Conservation (phyloP, 2,888 invertebrate species). For the Lysandra coridon region DNA sequence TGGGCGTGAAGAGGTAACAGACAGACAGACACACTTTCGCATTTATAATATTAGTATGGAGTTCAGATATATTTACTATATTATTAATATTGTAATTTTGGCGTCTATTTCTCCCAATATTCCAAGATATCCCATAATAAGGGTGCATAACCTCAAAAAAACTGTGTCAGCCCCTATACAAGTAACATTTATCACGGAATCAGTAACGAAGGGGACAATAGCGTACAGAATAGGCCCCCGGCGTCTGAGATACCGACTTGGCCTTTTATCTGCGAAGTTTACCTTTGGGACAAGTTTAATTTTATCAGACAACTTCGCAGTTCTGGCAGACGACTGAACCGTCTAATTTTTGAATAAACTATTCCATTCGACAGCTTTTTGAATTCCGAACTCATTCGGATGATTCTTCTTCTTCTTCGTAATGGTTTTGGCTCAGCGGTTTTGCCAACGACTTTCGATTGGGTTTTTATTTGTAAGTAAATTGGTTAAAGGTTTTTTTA, state of each 20-base stretch:
- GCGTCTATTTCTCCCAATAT: neutral
- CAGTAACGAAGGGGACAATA: slow-evolving; percentile 5
- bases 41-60: too few relatives aligned
- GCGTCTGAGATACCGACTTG: slow-evolving; percentile 51
- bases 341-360: slow-evolving; percentile 32
- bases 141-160: neutral
- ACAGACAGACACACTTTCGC: too few relatives aligned
- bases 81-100: neutral
- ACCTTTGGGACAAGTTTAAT: slow-evolving; percentile 63
- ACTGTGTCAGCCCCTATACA: neutral
- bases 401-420: neutral
- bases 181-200: slow-evolving; percentile 24
- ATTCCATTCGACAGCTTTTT: slow-evolving; percentile 31
- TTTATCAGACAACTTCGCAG: slow-evolving; percentile 37
- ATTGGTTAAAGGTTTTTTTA: too few relatives aligned
- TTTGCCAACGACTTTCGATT: neutral
- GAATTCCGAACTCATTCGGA: slow-evolving; percentile 10
- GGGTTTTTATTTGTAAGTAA: too few relatives aligned
- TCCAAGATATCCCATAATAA: neutral
- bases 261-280: slow-evolving; percentile 61
- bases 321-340: slow-evolving; percentile 34
- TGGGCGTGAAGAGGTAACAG: too few relatives aligned
- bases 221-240: slow-evolving; percentile 47
- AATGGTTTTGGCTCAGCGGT: neutral
- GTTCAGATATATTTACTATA: neutral